Evolutionary conservation across 2,888 invertebrate genomes (phyloP), one percentile per base, ranked within the genome.

Genomic region (Mantis religiosa): DNA sequence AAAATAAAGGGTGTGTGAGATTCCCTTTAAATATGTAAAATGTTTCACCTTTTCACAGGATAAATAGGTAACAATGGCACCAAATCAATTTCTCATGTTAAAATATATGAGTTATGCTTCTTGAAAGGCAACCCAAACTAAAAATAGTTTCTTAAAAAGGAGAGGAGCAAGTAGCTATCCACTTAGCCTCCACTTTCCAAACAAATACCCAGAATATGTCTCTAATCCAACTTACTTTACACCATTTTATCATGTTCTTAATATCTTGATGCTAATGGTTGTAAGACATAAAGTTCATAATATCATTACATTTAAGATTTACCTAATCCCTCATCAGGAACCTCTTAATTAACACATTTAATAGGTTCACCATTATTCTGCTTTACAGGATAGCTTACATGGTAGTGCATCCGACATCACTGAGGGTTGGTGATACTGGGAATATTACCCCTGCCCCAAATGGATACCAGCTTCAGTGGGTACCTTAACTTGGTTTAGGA

Each of bases 391-490:
- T 87, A 87, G 87, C 87, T 82, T 82, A 82, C 82, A 87, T 87
- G 87, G 54, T 87, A 54, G 47, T 82, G n/a, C 87, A 87, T 30
- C 87, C 81, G 87, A 87, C 82, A 34, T 41, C 82, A 82, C 81
- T 34, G 28, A 81, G 82, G 30, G 28, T 81, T 87, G 87, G 87
- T 87, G 87, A 87, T 82, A 87, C 20, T 30, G 81, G 87, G 82
- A 34, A 82, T 87, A 87, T 87, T 87, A 87, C 87, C 87, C 82
- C 30, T 87, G 87, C 87, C 87, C 87, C 25, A 87, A 41, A 54
- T 87, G 87, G 87, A 81, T 87, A 41, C 87, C 87, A 82, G 82
- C 82, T 41, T 87, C 87, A 83, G 84, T 88, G 84, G 88, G 88
- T 88, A 88, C 88, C 88, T 88, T 41, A 30, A 54, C 30, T 28